Base-by-base conservation (phyloP, 64 coral and sea anemone species). In the Trachythela sp. region DNA sequence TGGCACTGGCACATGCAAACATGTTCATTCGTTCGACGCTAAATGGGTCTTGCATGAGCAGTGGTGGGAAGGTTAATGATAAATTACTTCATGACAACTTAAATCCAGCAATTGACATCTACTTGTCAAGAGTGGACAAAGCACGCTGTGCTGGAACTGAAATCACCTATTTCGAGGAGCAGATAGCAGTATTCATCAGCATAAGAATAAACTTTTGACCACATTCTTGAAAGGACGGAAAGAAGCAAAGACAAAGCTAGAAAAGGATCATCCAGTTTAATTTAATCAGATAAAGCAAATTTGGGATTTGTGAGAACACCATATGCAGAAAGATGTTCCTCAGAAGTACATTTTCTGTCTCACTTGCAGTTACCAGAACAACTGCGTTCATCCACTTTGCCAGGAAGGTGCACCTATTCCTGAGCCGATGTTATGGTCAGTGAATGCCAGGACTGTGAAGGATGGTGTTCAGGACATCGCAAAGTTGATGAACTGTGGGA, bases 401-500 rank as follows among this genome's bases (percentile, higher is more conserved):
- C 15, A 64, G 26, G 20, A 64, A 64, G 56, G 56, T 64, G 20
- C 24, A 64, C 56, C 56, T 0, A n/a, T n/a, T 39, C 85, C 90
- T 52, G 85, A 83, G n/a, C 45, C 27, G 86, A 83, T 40, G 42
- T 80, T 88, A 83, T 84, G 91, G 91, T 75, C 87, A 48, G 35
- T 77, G 36, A 87, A 49, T 88, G 76, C 76, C 87, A 85, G 52
- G 43, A 92, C 26, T 92, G 64, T 39, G 36, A 71, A 75, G 85
- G 60, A 48, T 20, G 26, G 48, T 91, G 89, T 68, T 76, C 59
- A 33, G 90, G 84, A 20, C 60, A 92, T 72, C 72, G 75, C 41
- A 92, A 92, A 77, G 43, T 85, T 56, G 85, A 92, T 50, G 85
- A 92, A 83, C 84, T 87, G 31, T 87, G 90, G 85, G 30, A 88